Base-by-base conservation (phyloP, 2,888 invertebrate species). In the Helobdella robusta region DNA sequence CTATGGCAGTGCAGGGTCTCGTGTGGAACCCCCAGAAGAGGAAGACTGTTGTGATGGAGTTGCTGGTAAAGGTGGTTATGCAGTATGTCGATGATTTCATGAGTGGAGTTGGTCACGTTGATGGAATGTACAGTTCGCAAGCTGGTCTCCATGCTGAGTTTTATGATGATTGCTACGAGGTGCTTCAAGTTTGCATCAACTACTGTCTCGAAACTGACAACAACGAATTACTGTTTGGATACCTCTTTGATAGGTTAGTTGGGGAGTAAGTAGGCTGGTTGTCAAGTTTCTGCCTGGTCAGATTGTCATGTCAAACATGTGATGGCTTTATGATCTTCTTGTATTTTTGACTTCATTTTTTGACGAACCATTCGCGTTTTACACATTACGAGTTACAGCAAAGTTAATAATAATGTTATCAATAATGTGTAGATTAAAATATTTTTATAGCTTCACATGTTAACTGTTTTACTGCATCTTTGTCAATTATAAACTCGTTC, bases 181-280 rank as follows among this genome's bases (percentile, higher is more conserved):
- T 79, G 34, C 75, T 78, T 23, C 78, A 78, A 34, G 75, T 77
- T 3, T 78, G 78, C 74, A 77, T 79, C 36, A 77, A 77, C 40
- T 78, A 79, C 70, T 79, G 79, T 68, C 73, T 80, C 3, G 72
- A 75, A 50, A 72, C 80, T 2, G 73, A 77, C 35, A 73, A 83
- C 77, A 79, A 79, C 84, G 80, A 81, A 59, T 73, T 81, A 23
- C 71, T 81, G 52, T 81, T 81, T 73, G 78, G 76, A 50, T 84
- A 84, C 68, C 78, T 87, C 18, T 86, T 86, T 82, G 86, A 87
- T 68, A 79, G 76, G 2, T 62, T 5, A 8, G 23, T 36, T 44
- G 11, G n/a, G n/a, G n/a, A n/a, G n/a, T n/a, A n/a, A n/a, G n/a
- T n/a, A n/a, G n/a, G n/a, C n/a, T n/a, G n/a, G n/a, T n/a, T n/a